These are phyloP conservation scores for Pyrocoelia pectoralis DNA, from an alignment of 2,888 invertebrate genomes.

Conservation along the genomic window DNA sequence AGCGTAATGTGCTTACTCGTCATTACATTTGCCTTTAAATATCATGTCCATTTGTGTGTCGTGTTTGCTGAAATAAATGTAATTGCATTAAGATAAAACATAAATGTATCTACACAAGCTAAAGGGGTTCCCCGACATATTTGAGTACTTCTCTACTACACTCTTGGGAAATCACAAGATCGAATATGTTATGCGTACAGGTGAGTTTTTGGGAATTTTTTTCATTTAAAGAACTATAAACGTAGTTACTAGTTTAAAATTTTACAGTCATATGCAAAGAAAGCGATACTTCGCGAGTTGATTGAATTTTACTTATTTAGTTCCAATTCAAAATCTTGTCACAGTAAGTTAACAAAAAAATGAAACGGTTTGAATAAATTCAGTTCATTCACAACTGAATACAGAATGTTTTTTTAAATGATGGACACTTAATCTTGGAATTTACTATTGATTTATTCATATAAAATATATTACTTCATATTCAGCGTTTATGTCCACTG, in stretches of 20 bases:
- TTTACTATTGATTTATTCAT: no score
- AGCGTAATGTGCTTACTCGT: slow-evolving; percentile 5
- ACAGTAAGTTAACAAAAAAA: no score
- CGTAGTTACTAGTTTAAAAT: not conserved
- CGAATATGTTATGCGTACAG: slow-evolving; percentile 34
- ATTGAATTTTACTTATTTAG: no score
- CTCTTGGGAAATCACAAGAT: slow-evolving; percentile 48
- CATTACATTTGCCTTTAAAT: slow-evolving; percentile 7
- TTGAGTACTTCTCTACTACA: slow-evolving; percentile 40
- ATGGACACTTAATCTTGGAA: no score
- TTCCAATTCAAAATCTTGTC: no score
- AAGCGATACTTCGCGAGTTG: not conserved
- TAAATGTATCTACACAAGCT: slow-evolving; percentile 16
- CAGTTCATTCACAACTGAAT: no score
- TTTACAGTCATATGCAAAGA: not conserved
- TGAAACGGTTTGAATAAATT: no score
- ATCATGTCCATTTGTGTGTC: not conserved
- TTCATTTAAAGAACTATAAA: not conserved
- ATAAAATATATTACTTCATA: no score
- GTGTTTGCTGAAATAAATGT: slow-evolving; percentile 33
- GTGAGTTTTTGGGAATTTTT: slow-evolving; percentile 1
- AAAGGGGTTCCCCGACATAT: slow-evolving; percentile 26
- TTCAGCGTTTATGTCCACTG: no score
- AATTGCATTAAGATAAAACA: slow-evolving; percentile 41
- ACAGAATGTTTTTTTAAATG: no score